phyloP scores from a whole-genome alignment of 2,888 invertebrate genomes.

The Perithous albicinctus region DNA sequence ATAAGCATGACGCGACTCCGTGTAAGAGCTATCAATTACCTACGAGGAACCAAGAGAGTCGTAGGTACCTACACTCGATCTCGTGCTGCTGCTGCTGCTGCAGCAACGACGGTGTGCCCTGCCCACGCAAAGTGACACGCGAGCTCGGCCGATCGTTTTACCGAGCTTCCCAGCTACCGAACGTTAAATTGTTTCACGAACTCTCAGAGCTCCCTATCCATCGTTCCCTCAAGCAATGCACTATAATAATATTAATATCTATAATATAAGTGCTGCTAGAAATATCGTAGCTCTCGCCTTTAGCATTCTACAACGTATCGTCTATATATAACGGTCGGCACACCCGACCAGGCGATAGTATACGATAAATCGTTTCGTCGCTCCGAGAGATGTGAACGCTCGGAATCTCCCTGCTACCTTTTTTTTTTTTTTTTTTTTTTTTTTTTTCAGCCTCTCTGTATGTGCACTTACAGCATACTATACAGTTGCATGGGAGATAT shows the following conservation, averaged over 20 bases:
- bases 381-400: conserved; percentile 39
- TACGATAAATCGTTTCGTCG: conserved; percentile 59
- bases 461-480: conserved; percentile 20
- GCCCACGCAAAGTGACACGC: conserved; percentile 59
- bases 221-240: background rate
- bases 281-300: background rate
- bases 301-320: background rate
- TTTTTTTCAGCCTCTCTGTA: conserved; percentile 12
- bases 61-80: conserved; percentile 16
- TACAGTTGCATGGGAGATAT: conserved; percentile 1
- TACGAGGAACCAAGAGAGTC: conserved; percentile 48
- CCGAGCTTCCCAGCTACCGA: conserved; percentile 37
- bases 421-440: too few relatives aligned
- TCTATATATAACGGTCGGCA: conserved; percentile 46
- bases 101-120: conserved; percentile 35
- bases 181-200: conserved; percentile 52
- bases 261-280: background rate
- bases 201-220: background rate
- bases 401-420: background rate
- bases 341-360: conserved; percentile 37
- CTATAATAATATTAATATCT: conserved; percentile 31
- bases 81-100: conserved; percentile 14
- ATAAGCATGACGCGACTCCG: conserved; percentile 62
- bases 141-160: conserved; percentile 41
- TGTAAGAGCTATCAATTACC: conserved; percentile 69